Evolutionary conservation across 2,888 invertebrate species (phyloP), one percentile per base, ranked within the genome.

Genomic region (Leptinotarsa haldemani): DNA sequence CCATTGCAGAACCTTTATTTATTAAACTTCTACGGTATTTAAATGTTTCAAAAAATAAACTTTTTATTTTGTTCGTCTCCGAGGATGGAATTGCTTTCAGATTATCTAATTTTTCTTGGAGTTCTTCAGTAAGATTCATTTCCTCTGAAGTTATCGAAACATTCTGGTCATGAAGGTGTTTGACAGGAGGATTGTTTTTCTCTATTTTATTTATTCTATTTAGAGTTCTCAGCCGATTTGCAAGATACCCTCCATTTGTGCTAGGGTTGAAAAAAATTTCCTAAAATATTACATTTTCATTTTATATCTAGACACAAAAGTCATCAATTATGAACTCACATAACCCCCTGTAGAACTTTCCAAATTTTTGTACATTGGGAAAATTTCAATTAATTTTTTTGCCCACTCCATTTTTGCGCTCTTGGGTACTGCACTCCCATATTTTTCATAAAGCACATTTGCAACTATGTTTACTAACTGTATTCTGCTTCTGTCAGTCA

Each of bases 191-290:
- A 40, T 40, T 40, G 40, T 40, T 40, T 18, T 20, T 65, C 20
- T 65, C 18, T 18, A 47, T 12, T 47, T 65, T 9, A 46, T 65
- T 20, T 18, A 65, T 65, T 20, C 18, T 65, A 13, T 65, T 48
- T 2, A 65, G 20, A n/a, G 65, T 65, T 65, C 65, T 65, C 20
- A 20, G 47, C n/a, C 65, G 16, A 47, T 65, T 65, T 3, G 47
- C 65, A 13, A 46, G 40, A 20, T 65, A 65, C n/a, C 18, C 65
- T 18, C 47, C 65, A 65, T 65, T 40, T 3, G 65, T 65, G 46
- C 13, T 40, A 18, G 65, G 65, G 47, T 65, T 65, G 18, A 13
- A 65, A 65, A 65, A 65, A 5, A 65, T n/a, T 13, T 56, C 56
- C 56, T 56, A 7, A 56, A 20, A 56, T 12, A 56, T 56, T n/a